Conservation (phyloP, 1,140 invertebrate species). For the Drosophila orosa region DNA sequence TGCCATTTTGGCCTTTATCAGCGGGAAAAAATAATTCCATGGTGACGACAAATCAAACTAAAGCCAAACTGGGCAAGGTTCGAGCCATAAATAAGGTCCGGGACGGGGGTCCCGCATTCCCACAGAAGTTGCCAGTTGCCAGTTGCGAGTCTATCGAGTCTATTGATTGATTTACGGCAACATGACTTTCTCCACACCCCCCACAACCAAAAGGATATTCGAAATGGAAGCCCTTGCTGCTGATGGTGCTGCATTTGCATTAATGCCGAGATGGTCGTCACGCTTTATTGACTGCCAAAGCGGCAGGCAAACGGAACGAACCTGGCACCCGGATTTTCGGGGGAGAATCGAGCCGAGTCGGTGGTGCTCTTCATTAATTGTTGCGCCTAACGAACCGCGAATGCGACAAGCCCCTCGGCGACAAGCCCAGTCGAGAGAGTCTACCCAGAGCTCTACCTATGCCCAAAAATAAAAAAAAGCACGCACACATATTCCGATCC, state of each 20-base stretch:
- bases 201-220: constrained; percentile 37
- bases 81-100: constrained; percentile 6
- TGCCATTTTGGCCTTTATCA: constrained; percentile 5
- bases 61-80: not conserved
- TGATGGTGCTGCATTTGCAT: constrained; percentile 50
- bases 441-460: not conserved
- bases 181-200: constrained; percentile 13
- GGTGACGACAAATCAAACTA: constrained; percentile 23
- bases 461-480: constrained; percentile 6
- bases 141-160: constrained; percentile 11
- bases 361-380: constrained; percentile 62
- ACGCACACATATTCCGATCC: constrained; percentile 46
- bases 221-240: not conserved
- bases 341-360: not conserved
- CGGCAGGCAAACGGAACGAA: constrained; percentile 22
- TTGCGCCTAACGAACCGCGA: constrained; percentile 73
- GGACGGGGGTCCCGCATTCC: constrained; percentile 39
- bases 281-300: constrained; percentile 67
- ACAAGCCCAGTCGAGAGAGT: constrained; percentile 16
- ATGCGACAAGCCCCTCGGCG: constrained; percentile 57
- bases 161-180: constrained; percentile 74
- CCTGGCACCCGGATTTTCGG: not conserved
- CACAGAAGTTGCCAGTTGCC: constrained; percentile 34
- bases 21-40: constrained; percentile 22
- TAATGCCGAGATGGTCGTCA: constrained; percentile 61